phyloP scores from a whole-genome alignment of 2,113 vertebrate genomes.

The Pedetes capensis region DNA sequence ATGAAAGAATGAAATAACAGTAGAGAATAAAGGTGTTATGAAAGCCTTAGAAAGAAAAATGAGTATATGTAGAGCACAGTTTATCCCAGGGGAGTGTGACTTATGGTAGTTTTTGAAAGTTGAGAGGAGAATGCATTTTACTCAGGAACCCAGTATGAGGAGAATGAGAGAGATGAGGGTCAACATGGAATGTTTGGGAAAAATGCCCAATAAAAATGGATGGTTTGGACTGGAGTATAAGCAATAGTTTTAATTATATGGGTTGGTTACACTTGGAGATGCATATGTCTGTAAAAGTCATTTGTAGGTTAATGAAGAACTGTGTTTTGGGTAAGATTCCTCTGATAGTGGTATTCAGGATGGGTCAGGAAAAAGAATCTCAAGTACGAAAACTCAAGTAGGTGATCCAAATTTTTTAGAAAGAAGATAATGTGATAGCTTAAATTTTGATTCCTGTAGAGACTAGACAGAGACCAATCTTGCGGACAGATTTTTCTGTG shows the following conservation, averaged over 20 bases:
- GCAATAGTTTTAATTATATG: not conserved
- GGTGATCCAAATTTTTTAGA: not conserved
- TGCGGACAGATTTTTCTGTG: not conserved
- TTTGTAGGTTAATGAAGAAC: not conserved
- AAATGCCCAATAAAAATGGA: not conserved
- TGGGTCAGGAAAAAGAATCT: not conserved
- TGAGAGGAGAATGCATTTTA: conserved; percentile 15
- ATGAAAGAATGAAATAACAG: not conserved
- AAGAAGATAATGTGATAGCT: not conserved
- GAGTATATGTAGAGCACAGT: not conserved
- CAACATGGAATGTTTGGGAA: not conserved
- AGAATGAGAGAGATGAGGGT: not conserved
- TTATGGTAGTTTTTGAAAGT: not conserved
- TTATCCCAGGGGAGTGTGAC: not conserved
- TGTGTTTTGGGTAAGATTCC: not conserved
- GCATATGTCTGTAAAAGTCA: not conserved
- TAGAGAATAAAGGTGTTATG: not conserved
- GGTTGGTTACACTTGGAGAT: not conserved
- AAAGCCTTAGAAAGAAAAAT: conserved; percentile 22
- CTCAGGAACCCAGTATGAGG: not conserved
- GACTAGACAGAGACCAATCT: not conserved
- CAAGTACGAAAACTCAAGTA: not conserved
- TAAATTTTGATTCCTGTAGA: not conserved
- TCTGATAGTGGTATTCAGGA: not conserved
- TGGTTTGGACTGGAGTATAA: not conserved